Percentiles rank a stretch among this genome's conserved stretches.
Conservation (phyloP, 2,888 invertebrate genomes). For the Catocala nupta region DNA sequence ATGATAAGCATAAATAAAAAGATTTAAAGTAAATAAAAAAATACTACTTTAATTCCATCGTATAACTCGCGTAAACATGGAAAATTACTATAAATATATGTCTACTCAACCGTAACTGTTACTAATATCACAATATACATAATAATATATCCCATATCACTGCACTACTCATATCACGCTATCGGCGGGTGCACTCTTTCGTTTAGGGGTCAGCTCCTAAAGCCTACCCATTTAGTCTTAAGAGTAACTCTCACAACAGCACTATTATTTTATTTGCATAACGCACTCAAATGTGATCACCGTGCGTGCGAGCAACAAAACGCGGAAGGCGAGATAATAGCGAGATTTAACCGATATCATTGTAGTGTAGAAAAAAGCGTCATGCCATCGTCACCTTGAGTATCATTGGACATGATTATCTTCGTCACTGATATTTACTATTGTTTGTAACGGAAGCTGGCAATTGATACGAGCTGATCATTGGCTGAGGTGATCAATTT, state of each 20-base stretch:
- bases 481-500: conserved; percentile 2
- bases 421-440: conserved; percentile 19
- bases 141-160: no score
- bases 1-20: no score
- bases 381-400: conserved; percentile 43
- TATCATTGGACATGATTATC: conserved; percentile 31
- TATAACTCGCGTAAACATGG: no score
- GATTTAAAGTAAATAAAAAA: no score
- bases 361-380: conserved; percentile 21
- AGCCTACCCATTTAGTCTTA: no score
- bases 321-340: conserved; percentile 33
- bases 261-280: neutral
- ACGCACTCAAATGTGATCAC: neutral
- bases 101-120: no score
- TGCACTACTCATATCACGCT: neutral
- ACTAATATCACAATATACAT: no score
- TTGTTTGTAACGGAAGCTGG: conserved; percentile 17
- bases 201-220: no score
- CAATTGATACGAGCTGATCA: conserved; percentile 7
- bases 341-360: conserved; percentile 43
- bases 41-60: no score
- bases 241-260: no score
- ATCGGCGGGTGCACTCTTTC: no score
- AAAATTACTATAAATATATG: no score
- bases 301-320: conserved; percentile 6